A percentile compares a stretch with the other conserved stretches of the same genome.
Conservation (phyloP, 2,113 vertebrate genomes). For the Microcebus griseorufus region DNA sequence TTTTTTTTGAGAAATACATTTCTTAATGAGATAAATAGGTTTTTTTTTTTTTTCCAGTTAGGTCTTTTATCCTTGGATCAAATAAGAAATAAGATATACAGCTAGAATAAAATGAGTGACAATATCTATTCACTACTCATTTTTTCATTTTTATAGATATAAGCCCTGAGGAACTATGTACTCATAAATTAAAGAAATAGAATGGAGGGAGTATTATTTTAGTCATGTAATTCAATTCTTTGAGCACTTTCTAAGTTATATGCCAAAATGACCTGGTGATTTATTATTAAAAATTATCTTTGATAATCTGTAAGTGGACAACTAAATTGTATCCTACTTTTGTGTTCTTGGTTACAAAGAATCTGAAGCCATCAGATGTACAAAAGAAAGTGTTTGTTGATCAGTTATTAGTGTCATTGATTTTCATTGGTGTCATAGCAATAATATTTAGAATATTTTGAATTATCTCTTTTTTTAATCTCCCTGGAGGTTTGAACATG, state of each 20-base stretch:
- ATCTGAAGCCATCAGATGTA: not conserved
- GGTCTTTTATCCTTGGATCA: not conserved
- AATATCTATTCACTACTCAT: not conserved
- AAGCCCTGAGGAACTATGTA: not conserved
- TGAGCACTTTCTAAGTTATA: not conserved
- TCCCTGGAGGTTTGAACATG: not conserved
- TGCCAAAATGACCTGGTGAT: not conserved
- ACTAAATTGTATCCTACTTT: not conserved
- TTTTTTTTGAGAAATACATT: not conserved
- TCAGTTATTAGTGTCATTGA: not conserved
- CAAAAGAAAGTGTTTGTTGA: not conserved
- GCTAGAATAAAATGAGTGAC: not conserved
- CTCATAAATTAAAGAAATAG: not conserved
- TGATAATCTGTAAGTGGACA: not conserved
- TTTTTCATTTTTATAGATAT: conserved; percentile 35
- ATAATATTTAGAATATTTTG: conserved; percentile 4
- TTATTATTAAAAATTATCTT: not conserved
- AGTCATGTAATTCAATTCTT: not conserved
- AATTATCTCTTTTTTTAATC: not conserved
- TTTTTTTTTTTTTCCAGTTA: not conserved
- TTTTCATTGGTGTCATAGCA: not conserved
- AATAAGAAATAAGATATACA: not conserved
- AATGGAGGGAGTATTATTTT: not conserved
- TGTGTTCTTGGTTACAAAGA: not conserved
- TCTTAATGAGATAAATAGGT: not conserved